Evolutionary conservation across 2,888 invertebrate species (phyloP).

Genomic region (Megamerina dolium): DNA sequence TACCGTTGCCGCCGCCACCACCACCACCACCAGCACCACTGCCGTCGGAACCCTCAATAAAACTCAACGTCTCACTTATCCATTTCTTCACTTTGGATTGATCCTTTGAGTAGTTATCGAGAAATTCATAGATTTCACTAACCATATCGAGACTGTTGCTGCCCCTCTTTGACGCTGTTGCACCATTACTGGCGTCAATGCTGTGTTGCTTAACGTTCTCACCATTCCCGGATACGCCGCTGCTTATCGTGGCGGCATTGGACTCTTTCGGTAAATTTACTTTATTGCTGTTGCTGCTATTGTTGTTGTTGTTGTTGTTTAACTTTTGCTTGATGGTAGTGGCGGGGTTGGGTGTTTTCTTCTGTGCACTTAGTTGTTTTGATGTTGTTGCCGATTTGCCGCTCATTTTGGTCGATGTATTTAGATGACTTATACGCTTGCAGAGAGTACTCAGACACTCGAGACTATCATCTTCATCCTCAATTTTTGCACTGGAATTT

Average conservation of each 20-base stretch:
- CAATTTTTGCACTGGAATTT: slow-evolving; percentile 11
- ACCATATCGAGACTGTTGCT: slow-evolving; percentile 29
- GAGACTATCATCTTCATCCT: slow-evolving; percentile 38
- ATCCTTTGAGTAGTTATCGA: slow-evolving; percentile 39
- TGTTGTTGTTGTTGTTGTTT: slow-evolving; percentile 18
- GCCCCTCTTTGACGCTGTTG: slow-evolving; percentile 10
- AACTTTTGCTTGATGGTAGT: slow-evolving; percentile 11
- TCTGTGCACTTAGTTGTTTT: background rate
- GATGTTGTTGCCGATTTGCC: slow-evolving; percentile 14
- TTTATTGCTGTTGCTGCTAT: slow-evolving; percentile 2
- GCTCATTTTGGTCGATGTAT: no score
- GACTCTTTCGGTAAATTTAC: background rate
- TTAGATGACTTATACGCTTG: slow-evolving; percentile 33
- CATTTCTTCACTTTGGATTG: slow-evolving; percentile 40
- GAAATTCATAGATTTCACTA: slow-evolving; percentile 41
- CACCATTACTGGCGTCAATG: slow-evolving; percentile 1
- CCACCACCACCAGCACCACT: no score
- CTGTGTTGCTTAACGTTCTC: background rate
- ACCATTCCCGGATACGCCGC: background rate
- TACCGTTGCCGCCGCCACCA: slow-evolving; percentile 2
- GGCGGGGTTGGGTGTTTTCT: no score
- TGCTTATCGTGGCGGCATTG: background rate
- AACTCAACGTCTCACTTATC: slow-evolving; percentile 46
- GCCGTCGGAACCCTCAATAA: slow-evolving; percentile 38
- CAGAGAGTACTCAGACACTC: slow-evolving; percentile 38